Percentiles rank a stretch among this genome's conserved stretches.
Conservation (phyloP, 2,888 invertebrate species). For the Esperia sulphurella region DNA sequence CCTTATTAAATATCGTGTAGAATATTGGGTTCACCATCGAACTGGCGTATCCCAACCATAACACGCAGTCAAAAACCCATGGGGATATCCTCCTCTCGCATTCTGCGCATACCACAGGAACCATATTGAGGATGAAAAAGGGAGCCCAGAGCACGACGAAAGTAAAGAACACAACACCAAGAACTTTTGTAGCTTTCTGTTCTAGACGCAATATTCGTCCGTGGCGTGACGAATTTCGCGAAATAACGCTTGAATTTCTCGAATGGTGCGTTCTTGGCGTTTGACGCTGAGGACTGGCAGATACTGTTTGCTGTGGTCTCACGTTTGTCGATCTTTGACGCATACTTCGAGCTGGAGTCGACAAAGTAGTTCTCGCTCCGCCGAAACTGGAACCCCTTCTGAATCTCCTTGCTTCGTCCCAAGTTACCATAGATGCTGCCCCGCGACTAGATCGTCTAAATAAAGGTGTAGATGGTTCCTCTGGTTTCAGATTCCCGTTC, state of each 20-base stretch:
- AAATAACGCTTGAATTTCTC: conserved; percentile 89
- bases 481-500: conserved; percentile 50
- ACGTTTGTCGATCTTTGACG: conserved; percentile 54
- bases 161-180: conserved; percentile 96
- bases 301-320: conserved; percentile 49
- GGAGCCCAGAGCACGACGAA: conserved; percentile 98
- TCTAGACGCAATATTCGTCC: conserved; percentile 92
- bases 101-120: conserved; percentile 89
- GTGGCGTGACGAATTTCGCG: conserved; percentile 89
- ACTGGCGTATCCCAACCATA: conserved; percentile 96
- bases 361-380: conserved; percentile 80
- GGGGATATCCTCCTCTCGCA: conserved; percentile 87
- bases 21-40: conserved; percentile 97
- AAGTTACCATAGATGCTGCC: conserved; percentile 88
- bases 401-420: conserved; percentile 83
- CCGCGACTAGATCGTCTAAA: conserved; percentile 78
- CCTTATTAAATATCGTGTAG: conserved; percentile 97
- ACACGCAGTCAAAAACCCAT: conserved; percentile 91
- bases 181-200: conserved; percentile 97
- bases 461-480: conserved; percentile 67
- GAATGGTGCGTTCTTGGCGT: conserved; percentile 85
- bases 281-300: conserved; percentile 63
- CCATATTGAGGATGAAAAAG: conserved; percentile 93
- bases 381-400: conserved; percentile 86
- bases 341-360: conserved; percentile 70